Evolutionary conservation across 1,140 invertebrate genomes (phyloP).

Genomic region (Cydia strobilella): DNA sequence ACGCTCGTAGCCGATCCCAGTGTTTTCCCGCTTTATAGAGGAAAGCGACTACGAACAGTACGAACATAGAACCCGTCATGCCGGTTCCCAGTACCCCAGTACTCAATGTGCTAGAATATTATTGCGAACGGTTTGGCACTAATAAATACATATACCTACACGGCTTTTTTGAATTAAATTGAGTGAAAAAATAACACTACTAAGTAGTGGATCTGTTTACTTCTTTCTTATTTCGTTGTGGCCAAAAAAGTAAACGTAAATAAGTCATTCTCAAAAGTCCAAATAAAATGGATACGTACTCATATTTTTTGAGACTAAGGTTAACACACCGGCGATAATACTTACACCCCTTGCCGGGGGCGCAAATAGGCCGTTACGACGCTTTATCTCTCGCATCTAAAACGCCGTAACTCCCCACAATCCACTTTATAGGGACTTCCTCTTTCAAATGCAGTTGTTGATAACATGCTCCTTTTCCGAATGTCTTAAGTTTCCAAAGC

Average conservation of each 20-base stretch:
- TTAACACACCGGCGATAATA: conserved; percentile 44
- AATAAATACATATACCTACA: too few relatives aligned
- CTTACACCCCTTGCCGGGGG: conserved; percentile 45
- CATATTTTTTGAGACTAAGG: background rate
- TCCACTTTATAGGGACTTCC: conserved; percentile 5
- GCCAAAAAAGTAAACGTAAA: background rate
- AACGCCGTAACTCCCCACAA: conserved; percentile 5
- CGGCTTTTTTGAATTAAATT: too few relatives aligned
- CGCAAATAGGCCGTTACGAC: conserved; percentile 60
- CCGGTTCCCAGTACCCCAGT: too few relatives aligned
- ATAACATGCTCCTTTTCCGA: conserved; percentile 2
- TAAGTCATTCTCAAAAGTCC: background rate
- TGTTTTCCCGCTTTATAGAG: too few relatives aligned
- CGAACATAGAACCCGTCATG: too few relatives aligned
- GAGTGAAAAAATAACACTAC: background rate
- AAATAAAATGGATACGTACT: background rate
- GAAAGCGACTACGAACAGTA: too few relatives aligned
- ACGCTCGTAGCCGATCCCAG: too few relatives aligned
- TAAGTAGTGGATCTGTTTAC: background rate
- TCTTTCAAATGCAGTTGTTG: conserved; percentile 38
- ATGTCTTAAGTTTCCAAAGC: background rate
- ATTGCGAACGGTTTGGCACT: too few relatives aligned
- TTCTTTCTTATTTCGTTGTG: too few relatives aligned
- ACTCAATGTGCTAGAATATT: too few relatives aligned
- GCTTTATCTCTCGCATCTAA: conserved; percentile 13